Base-by-base conservation (phyloP, 2,888 invertebrate species). In the Dryococelus australis region DNA sequence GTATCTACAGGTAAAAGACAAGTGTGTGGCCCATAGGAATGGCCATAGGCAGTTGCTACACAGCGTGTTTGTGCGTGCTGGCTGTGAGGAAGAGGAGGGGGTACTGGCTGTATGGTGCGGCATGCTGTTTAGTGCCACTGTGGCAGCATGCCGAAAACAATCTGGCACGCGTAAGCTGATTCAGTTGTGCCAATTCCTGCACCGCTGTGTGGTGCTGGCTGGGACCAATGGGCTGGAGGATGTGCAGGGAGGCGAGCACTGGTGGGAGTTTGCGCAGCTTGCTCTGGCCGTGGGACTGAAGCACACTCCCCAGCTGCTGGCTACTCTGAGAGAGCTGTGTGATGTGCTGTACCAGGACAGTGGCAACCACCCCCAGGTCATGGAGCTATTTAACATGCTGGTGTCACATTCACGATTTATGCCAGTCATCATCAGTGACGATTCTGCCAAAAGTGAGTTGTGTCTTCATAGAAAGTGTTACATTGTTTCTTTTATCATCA, bases 371-470 rank as follows among this genome's bases (percentile, higher is more conserved):
- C 92, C 93, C 28, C 92, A 93, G 85, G 92, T 93, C 0, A 92
- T 92, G 85, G 93, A 94, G 28, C 92, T 96, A 12, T 95, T 96
- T 90, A 96, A 96, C 89, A 96, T 97, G 96, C 94, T 95, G 16
- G 94, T 95, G 8, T 95, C 96, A 0, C 97, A 97, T 92, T 97
- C 97, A 0, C 95, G 96, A 90, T 97, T 97, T 91, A 92, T 96
- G 85, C 95, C 96, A 89, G 94, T 96, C 10, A 94, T 96, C 92
- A 91, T 97, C 27, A 94, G 94, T 88, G 90, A 91, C 53, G 89
- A 90, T 28, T 87, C 85, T 51, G 88, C 89, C 27, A 93, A 93
- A 91, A 90, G 92, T 92, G 90, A 89, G 91, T 89, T 85, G 8
- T 20, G 2, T 47, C 47, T 16, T 16, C 47, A 47, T 10, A 47